Evolutionary conservation across 2,797 vertebrate species (phyloP).

Genomic region (Leontopithecus rosalia): DNA sequence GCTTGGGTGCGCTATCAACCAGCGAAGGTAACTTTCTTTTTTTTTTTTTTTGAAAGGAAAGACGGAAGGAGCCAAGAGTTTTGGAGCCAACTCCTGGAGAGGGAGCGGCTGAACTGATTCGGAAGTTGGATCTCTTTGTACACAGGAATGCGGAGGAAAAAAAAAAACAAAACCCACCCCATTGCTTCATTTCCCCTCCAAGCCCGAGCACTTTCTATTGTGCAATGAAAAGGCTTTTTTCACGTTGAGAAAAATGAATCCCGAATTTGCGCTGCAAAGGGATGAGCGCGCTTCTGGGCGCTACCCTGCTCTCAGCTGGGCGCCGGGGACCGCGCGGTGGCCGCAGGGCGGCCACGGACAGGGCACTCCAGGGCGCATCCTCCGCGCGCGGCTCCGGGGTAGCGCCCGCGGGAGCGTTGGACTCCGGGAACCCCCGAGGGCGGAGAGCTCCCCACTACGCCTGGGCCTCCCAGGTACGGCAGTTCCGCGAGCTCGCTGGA

Average conservation of each 20-base stretch:
- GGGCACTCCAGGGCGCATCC: neutral
- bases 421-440: neutral
- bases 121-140: constrained; percentile 75
- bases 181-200: constrained; percentile 72
- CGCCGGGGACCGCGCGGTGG: neutral
- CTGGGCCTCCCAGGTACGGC: neutral
- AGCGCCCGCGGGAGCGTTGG: neutral
- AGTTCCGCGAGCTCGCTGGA: neutral
- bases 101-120: constrained; percentile 73
- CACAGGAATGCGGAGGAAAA: constrained; percentile 68
- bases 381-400: neutral
- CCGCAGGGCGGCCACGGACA: neutral
- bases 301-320: constrained; percentile 45
- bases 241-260: constrained; percentile 49
- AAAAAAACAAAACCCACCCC: constrained; percentile 74
- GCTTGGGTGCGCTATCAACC: neutral
- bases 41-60: constrained; percentile 5
- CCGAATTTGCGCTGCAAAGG: neutral
- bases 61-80: constrained; percentile 57
- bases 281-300: neutral
- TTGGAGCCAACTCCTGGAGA: constrained; percentile 58
- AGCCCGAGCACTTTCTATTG: constrained; percentile 44
- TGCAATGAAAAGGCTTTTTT: constrained; percentile 61
- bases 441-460: neutral
- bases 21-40: neutral